Conservation (phyloP, 2,888 invertebrate species). For the Galeruca laticollis region DNA sequence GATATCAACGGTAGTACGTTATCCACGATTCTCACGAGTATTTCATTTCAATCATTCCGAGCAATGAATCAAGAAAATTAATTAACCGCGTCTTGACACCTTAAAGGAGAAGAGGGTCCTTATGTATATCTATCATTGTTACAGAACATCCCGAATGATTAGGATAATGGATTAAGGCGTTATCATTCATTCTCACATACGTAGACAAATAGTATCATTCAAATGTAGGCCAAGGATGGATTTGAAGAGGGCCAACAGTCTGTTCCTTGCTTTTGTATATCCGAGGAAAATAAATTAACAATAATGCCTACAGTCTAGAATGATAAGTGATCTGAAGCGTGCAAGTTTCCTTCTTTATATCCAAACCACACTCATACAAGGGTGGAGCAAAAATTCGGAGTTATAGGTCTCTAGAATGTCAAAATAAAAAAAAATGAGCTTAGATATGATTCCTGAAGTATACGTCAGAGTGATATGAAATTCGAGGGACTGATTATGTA, state of each 20-base stretch:
- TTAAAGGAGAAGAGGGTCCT: conserved; percentile 27
- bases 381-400: no score
- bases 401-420: no score
- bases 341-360: neutral
- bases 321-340: conserved; percentile 1
- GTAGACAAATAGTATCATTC: conserved; percentile 54
- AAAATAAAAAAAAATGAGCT: no score
- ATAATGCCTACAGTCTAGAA: conserved; percentile 22
- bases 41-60: neutral
- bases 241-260: conserved; percentile 35
- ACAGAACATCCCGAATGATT: conserved; percentile 50
- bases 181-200: conserved; percentile 50
- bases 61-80: conserved; percentile 24
- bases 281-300: conserved; percentile 44
- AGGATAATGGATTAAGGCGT: conserved; percentile 56
- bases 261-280: conserved; percentile 22
- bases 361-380: no score
- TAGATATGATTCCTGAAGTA: no score
- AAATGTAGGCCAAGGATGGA: conserved; percentile 39
- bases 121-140: conserved; percentile 32
- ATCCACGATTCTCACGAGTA: neutral
- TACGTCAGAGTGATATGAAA: no score
- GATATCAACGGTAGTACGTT: neutral
- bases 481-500: no score
- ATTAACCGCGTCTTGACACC: conserved; percentile 31